phyloP scores from a whole-genome alignment of 2,888 invertebrate species.

The Pherbina coryleti region DNA sequence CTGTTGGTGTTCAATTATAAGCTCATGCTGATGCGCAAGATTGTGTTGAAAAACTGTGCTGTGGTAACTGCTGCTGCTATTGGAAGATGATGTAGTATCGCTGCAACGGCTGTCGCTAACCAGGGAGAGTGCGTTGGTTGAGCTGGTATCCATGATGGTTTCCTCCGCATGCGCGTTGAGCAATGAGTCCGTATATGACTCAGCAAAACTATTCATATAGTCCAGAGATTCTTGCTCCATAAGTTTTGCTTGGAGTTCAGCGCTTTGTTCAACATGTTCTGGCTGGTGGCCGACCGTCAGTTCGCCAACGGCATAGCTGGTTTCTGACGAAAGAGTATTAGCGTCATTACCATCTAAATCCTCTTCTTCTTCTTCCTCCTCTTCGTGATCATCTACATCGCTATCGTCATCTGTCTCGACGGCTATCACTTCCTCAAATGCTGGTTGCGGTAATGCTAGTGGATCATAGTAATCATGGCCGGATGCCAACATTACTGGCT shows the following conservation, averaged over 20 bases:
- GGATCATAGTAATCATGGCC: constrained; percentile 28
- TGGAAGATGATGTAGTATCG: constrained; percentile 28
- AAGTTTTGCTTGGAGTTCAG: background rate
- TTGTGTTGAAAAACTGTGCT: constrained; percentile 31
- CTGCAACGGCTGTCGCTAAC: constrained; percentile 42
- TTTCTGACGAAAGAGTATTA: background rate
- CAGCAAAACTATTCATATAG: constrained; percentile 64
- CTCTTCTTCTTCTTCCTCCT: constrained; percentile 40
- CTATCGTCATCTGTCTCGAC: constrained; percentile 51
- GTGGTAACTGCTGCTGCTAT: constrained; percentile 34
- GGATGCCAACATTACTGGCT: background rate
- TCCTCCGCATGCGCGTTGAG: constrained; percentile 46
- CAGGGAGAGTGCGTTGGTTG: constrained; percentile 39
- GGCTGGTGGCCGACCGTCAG: background rate
- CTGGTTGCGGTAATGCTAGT: background rate
- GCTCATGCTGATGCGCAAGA: constrained; percentile 53
- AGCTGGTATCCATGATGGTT: background rate
- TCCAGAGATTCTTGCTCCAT: constrained; percentile 31
- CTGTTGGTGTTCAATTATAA: constrained; percentile 62
- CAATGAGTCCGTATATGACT: constrained; percentile 65
- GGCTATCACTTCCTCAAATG: background rate
- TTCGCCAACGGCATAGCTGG: background rate
- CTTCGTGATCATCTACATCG: constrained; percentile 44
- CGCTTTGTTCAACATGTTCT: background rate
- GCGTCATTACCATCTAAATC: constrained; percentile 28